Percentiles rank a stretch among this genome's conserved stretches.
Conservation (phyloP, 2,888 invertebrate species). For the Portevinia maculata region DNA sequence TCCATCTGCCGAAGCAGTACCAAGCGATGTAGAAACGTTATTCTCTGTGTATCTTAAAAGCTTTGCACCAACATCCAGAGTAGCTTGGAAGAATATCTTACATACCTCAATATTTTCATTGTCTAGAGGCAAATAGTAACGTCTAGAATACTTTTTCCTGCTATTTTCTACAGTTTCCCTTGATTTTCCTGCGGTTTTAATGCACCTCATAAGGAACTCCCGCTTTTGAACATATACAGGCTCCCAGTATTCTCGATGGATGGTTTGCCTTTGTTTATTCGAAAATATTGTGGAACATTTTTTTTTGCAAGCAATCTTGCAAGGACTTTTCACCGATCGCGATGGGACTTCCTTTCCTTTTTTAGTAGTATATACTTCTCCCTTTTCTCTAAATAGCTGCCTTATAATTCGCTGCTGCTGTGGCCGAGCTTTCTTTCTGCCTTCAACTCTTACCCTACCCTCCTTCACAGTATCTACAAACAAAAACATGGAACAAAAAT, state of each 20-base stretch:
- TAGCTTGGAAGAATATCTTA: conserved; percentile 13
- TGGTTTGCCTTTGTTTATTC: too few relatives aligned
- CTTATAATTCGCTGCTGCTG: too few relatives aligned
- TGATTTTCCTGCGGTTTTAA: background rate
- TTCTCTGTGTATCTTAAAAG: conserved; percentile 23
- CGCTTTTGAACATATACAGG: background rate
- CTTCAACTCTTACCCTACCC: too few relatives aligned
- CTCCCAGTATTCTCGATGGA: background rate
- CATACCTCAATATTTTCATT: conserved; percentile 14
- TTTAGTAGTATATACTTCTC: too few relatives aligned
- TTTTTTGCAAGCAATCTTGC: too few relatives aligned
- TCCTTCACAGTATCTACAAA: too few relatives aligned
- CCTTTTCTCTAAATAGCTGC: too few relatives aligned
- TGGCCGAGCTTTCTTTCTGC: too few relatives aligned
- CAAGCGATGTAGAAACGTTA: conserved; percentile 13
- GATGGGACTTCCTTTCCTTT: too few relatives aligned
- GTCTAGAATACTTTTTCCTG: conserved; percentile 19
- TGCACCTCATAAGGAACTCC: background rate
- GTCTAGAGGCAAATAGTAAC: conserved; percentile 13
- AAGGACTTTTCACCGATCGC: too few relatives aligned
- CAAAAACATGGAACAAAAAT: background rate
- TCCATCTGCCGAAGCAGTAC: conserved; percentile 18
- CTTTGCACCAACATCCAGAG: conserved; percentile 21
- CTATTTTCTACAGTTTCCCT: conserved; percentile 4
- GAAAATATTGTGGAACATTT: too few relatives aligned